Conservation (phyloP, 2,113 vertebrate species). For the Aptenodytes forsteri region DNA sequence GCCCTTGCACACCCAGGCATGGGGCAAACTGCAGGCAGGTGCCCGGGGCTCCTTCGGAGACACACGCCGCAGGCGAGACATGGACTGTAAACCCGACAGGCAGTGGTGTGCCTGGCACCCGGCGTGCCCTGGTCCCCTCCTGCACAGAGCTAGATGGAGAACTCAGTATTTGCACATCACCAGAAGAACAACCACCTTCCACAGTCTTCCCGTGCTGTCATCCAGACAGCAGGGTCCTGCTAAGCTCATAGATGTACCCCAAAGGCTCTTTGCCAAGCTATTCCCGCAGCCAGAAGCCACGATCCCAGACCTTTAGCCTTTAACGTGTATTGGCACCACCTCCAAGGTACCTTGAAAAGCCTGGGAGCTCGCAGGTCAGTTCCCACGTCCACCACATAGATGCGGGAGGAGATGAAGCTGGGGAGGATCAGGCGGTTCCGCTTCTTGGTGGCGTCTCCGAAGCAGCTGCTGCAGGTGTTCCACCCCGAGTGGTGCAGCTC, state of each 20-base stretch:
- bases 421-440: constrained; percentile 87
- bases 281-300: not conserved
- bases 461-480: constrained; percentile 95
- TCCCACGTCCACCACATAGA: constrained; percentile 88
- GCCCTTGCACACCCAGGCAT: not conserved
- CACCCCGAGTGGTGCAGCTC: constrained; percentile 92
- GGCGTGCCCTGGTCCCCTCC: not conserved
- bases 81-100: not conserved
- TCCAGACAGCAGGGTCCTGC: not conserved
- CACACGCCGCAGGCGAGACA: accelerated
- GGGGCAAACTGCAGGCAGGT: not conserved
- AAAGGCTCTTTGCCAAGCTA: not conserved
- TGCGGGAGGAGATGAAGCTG: constrained; percentile 85
- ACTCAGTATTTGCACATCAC: not conserved
- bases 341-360: constrained; percentile 79
- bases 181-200: not conserved
- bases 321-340: accelerated
- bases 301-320: not conserved
- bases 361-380: constrained; percentile 73
- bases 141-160: not conserved
- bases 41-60: not conserved
- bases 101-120: not conserved
- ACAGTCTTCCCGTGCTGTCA: not conserved
- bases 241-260: not conserved
- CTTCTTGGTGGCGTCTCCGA: constrained; percentile 75